Evolutionary conservation across 2,888 invertebrate species (phyloP).

Genomic region (Stegana nigrithorax): DNA sequence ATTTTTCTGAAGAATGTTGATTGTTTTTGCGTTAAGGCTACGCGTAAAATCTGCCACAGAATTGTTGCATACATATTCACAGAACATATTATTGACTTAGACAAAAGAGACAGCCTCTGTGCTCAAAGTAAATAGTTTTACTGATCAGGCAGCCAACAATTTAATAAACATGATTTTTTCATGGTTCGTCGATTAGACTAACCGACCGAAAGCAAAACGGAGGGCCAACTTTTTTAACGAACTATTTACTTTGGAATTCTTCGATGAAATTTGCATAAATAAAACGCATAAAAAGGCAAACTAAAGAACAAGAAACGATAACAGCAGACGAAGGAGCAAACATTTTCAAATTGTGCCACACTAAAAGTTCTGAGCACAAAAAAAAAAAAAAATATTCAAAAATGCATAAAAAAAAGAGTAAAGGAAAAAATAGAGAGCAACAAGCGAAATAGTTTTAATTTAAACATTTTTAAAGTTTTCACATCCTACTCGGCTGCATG

Average conservation of each 20-base stretch:
- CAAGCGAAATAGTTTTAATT: slow-evolving; percentile 4
- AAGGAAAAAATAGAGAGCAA: background rate
- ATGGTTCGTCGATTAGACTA: too few species aligned
- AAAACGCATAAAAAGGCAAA: slow-evolving; percentile 8
- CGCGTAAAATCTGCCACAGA: too few species aligned
- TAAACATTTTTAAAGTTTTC: slow-evolving; percentile 7
- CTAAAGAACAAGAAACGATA: background rate
- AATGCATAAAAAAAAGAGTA: background rate
- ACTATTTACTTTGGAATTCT: slow-evolving; percentile 33
- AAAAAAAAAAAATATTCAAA: background rate
- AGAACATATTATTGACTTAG: too few species aligned
- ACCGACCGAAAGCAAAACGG: too few species aligned
- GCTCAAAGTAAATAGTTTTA: too few species aligned
- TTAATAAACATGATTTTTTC: background rate
- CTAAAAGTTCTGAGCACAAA: background rate
- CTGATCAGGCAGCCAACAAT: slow-evolving; percentile 23
- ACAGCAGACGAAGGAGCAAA: background rate
- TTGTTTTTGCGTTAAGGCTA: too few species aligned
- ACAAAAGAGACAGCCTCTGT: slow-evolving; percentile 26
- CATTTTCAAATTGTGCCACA: background rate
- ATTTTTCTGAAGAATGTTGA: too few species aligned
- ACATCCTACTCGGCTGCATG: background rate
- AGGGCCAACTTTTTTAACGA: slow-evolving; percentile 31
- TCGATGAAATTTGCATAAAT: slow-evolving; percentile 20
- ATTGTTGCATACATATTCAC: too few species aligned